Evolutionary conservation across 2,888 invertebrate species (phyloP).

Genomic region (Tenthredo amoena): DNA sequence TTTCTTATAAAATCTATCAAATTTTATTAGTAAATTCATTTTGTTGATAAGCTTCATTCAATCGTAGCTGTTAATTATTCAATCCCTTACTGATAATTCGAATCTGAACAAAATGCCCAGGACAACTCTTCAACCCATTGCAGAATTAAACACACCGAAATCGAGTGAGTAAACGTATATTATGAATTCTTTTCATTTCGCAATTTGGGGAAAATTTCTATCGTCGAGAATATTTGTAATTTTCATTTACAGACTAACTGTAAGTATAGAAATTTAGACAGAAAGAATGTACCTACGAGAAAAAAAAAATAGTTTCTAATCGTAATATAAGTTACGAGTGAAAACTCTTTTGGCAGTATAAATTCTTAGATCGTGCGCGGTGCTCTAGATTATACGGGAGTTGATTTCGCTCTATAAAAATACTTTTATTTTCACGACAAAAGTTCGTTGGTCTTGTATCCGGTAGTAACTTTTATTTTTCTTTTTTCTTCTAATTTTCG

Average conservation of each 20-base stretch:
- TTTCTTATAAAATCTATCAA: background rate
- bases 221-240: background rate
- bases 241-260: background rate
- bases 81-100: background rate
- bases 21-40: background rate
- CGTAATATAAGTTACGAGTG: background rate
- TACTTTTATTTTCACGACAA: conserved; percentile 24
- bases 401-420: conserved; percentile 9
- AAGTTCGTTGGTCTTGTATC: background rate
- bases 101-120: conserved; percentile 52
- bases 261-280: conserved; percentile 22
- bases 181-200: background rate
- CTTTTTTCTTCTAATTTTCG: background rate
- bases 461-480: background rate
- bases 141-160: conserved; percentile 71
- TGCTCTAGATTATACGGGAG: conserved; percentile 12
- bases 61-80: background rate
- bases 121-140: conserved; percentile 71
- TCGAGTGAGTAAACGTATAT: conserved; percentile 63
- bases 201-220: background rate
- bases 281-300: background rate
- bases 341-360: conserved; percentile 11
- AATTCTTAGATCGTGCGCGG: background rate
- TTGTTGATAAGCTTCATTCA: background rate
- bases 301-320: conserved; percentile 12